Conservation (phyloP, 2,888 invertebrate species). For the Ethmia dodecea region DNA sequence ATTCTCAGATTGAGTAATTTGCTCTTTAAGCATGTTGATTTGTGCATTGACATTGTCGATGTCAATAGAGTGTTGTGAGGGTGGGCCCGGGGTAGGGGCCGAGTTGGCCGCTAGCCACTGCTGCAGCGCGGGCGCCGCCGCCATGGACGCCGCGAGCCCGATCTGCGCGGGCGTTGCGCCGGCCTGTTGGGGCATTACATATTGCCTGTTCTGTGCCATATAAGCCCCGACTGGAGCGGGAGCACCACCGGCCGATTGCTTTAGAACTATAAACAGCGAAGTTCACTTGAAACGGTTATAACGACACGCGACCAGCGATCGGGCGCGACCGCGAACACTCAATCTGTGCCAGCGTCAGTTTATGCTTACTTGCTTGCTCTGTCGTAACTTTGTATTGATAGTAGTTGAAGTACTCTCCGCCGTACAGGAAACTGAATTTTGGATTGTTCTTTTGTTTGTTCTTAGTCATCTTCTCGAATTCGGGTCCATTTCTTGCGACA, state of each 20-base stretch:
- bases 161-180: slow-evolving; percentile 75
- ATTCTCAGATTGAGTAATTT: slow-evolving; percentile 96
- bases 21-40: slow-evolving; percentile 90
- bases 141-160: slow-evolving; percentile 72
- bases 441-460: slow-evolving; percentile 98
- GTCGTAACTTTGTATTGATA: slow-evolving; percentile 97
- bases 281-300: slow-evolving; percentile 71
- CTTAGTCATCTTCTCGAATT: slow-evolving; percentile 99
- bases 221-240: slow-evolving; percentile 72
- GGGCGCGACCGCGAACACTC: slow-evolving; percentile 47
- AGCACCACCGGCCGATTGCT: slow-evolving; percentile 80
- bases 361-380: slow-evolving; percentile 93
- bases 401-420: slow-evolving; percentile 96
- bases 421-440: slow-evolving; percentile 97
- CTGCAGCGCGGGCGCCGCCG: slow-evolving; percentile 65
- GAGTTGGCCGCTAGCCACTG: slow-evolving; percentile 68
- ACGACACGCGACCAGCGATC: slow-evolving; percentile 60
- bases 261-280: slow-evolving; percentile 84
- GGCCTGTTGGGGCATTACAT: slow-evolving; percentile 78
- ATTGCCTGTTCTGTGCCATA: slow-evolving; percentile 78
- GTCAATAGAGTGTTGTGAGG: slow-evolving; percentile 41
- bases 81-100: slow-evolving; percentile 19
- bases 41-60: slow-evolving; percentile 83
- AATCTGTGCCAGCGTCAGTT: slow-evolving; percentile 48
- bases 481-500: slow-evolving; percentile 99